phyloP scores from a whole-genome alignment of 2,888 invertebrate genomes.

The Notocelia uddmanniana region DNA sequence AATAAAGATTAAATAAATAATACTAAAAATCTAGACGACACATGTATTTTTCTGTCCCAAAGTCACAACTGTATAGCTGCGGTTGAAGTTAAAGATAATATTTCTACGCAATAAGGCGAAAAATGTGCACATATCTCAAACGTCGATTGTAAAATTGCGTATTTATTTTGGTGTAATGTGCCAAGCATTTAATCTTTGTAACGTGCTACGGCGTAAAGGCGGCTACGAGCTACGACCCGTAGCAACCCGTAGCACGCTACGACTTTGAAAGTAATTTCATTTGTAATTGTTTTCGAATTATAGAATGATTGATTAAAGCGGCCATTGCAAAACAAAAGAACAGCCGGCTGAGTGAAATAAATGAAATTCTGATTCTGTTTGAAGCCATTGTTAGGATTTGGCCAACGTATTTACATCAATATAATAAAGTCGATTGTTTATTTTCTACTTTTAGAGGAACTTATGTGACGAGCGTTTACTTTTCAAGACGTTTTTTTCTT shows the following conservation, averaged over 20 bases:
- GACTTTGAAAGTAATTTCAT: slow-evolving; percentile 23
- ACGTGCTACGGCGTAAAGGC: slow-evolving; percentile 12
- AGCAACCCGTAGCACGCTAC: slow-evolving; percentile 20
- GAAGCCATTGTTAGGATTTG: not conserved
- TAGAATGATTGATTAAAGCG: slow-evolving; percentile 27
- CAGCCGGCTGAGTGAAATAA: slow-evolving; percentile 7
- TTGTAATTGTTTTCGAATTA: slow-evolving; percentile 37
- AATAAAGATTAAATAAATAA: too few relatives aligned
- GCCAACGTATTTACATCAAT: not conserved
- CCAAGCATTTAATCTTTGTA: not conserved
- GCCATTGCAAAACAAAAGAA: slow-evolving; percentile 14
- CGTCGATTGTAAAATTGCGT: too few relatives aligned
- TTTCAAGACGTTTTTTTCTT: too few relatives aligned
- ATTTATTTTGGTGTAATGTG: not conserved
- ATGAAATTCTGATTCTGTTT: slow-evolving; percentile 1
- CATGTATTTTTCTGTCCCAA: too few relatives aligned
- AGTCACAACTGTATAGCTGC: too few relatives aligned
- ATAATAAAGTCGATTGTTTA: not conserved
- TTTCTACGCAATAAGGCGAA: too few relatives aligned
- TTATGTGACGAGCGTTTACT: too few relatives aligned
- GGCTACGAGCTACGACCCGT: slow-evolving; percentile 14
- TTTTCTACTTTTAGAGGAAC: not conserved
- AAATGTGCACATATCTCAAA: too few relatives aligned
- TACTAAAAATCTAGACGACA: too few relatives aligned
- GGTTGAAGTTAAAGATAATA: too few relatives aligned